A percentile compares a stretch with the other conserved stretches of the same genome.
These are phyloP conservation scores for Bembecia ichneumoniformis DNA, from an alignment of 2,888 invertebrate species.

Conservation along the genomic window DNA sequence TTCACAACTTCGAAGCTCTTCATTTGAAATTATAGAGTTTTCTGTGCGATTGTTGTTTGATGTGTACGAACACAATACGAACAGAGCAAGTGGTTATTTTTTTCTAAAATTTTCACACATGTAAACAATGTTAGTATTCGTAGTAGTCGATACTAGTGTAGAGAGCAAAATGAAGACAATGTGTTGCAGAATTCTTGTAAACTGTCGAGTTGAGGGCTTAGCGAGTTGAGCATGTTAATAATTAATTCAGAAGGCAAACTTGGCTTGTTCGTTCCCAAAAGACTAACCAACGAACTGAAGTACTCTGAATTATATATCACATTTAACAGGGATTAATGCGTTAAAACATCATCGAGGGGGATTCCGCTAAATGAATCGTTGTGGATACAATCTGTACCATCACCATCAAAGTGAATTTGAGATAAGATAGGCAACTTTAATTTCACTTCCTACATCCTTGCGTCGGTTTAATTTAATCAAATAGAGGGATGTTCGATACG, in stretches of 20 bases:
- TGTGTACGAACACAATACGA: neutral
- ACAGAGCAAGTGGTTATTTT: too few relatives aligned
- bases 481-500: too few relatives aligned
- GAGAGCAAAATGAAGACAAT: too few relatives aligned
- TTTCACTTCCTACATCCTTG: neutral
- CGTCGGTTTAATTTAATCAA: too few relatives aligned
- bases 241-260: neutral
- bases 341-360: slow-evolving; percentile 37
- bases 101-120: too few relatives aligned
- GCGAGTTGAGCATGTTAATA: neutral
- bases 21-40: neutral
- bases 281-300: slow-evolving; percentile 7
- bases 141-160: too few relatives aligned
- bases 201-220: too few relatives aligned
- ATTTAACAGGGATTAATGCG: slow-evolving; percentile 55
- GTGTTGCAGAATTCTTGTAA: too few relatives aligned
- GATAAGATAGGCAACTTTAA: neutral
- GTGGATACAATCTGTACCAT: slow-evolving; percentile 2
- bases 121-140: too few relatives aligned
- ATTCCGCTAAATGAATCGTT: slow-evolving; percentile 15
- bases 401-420: slow-evolving; percentile 13
- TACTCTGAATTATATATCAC: slow-evolving; percentile 54
- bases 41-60: neutral
- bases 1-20: neutral
- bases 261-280: neutral